phyloP scores from a whole-genome alignment of 2,797 vertebrate genomes.

The Hydrolagus colliei region DNA sequence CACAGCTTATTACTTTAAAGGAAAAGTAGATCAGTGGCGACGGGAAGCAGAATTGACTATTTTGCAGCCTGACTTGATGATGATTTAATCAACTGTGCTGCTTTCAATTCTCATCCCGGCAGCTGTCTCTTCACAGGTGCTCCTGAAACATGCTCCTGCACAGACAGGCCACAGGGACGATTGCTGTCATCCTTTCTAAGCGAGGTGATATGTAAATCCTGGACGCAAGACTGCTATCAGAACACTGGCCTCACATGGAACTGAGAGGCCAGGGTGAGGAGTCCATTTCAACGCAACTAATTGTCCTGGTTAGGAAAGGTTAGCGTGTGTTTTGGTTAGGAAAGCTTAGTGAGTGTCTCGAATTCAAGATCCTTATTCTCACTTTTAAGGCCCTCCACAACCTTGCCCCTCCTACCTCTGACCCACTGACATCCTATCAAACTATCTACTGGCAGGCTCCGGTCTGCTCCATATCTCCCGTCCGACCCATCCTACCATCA shows the following conservation, averaged over 20 bases:
- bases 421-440: no score
- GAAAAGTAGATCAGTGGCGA: conserved; percentile 99
- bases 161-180: conserved; percentile 72
- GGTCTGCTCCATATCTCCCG: no score
- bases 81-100: conserved; percentile 99
- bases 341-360: no score
- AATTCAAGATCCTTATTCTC: no score
- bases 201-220: conserved; percentile 94
- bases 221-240: conserved; percentile 83
- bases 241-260: conserved; percentile 78
- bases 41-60: conserved; percentile 99
- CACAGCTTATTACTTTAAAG: conserved; percentile 99
- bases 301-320: conserved; percentile 57
- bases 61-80: conserved; percentile 90
- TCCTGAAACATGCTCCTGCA: conserved; percentile 90
- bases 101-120: conserved; percentile 94
- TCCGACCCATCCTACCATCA: no score
- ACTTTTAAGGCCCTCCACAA: no score
- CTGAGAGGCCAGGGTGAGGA: conserved; percentile 82
- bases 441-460: no score
- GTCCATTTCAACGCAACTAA: conserved; percentile 69
- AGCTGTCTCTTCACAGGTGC: conserved; percentile 95
- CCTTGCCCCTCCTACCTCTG: no score
- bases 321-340: no score
- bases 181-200: conserved; percentile 93